Evolutionary conservation across 1,140 invertebrate genomes (phyloP), one percentile per base, ranked within the genome.

Genomic region (Geopemphigus sp.): DNA sequence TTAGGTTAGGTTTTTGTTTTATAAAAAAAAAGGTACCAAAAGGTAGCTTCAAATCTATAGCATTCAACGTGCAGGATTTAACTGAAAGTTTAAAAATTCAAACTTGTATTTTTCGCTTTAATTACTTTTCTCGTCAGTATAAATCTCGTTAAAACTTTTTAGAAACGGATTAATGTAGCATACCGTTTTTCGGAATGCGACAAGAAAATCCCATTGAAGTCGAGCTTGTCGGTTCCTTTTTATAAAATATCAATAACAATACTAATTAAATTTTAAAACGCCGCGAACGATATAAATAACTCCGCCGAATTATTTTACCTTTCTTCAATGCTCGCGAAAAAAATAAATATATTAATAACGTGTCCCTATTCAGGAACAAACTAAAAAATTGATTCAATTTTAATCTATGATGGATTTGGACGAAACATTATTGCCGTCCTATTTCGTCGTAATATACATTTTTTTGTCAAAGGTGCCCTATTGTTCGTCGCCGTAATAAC

Each of bases 61-160:
- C 39, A 74, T 54, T 22, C 19, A 50, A 10, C 59, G 50, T 45
- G 10, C 39, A 50, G n/a, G 32, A 24, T 72, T 56, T 72, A 80
- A n/a, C 32, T 64, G 22, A n/a, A 56, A 26, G 24, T 61, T 80
- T 59, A 56, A 66, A 50, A 24, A 63, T 53, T 66, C 24, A 47
- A 80, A 80, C 11, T 32, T 74, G 22, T 76, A 54, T 64, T 81
- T 63, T 61, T 19, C 56, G n/a, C 17, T 81, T 80, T 76, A 76
- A 57, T 76, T 76, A 76, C 73, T 76, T 76, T 76, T 76, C n/a
- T 76, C 32, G 56, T 57, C 73, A 17, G 56, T 4, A 39, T 45
- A 39, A 29, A 47, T 59, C 73, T 76, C 73, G 45, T 76, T 76
- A 76, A 57, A 76, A 76, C 73, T 76, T 76, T 74, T 76, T 59